Percentiles rank a stretch among this genome's conserved stretches.
Evolutionary conservation across 2,888 invertebrate genomes (phyloP).

Genomic region (Celastrina argiolus): DNA sequence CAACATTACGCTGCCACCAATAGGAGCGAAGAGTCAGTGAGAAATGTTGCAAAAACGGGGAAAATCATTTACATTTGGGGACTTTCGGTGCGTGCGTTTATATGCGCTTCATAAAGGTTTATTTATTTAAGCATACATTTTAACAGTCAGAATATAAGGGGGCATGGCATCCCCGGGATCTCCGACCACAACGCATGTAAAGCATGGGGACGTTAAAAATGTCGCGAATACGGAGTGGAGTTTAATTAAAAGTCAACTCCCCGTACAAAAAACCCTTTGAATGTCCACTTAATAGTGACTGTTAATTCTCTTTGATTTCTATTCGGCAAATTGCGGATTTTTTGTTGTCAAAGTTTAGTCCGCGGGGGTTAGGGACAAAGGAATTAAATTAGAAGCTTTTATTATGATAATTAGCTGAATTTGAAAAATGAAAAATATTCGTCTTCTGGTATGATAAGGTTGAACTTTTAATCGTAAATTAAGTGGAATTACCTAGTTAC

Average conservation of each 20-base stretch:
- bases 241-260: conserved; percentile 73
- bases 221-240: conserved; percentile 62
- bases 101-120: too few species aligned
- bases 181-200: conserved; percentile 38
- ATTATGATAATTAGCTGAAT: not conserved
- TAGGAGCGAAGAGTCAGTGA: too few species aligned
- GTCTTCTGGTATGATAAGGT: not conserved
- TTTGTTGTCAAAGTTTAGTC: conserved; percentile 22
- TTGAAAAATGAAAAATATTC: conserved; percentile 5
- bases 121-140: too few species aligned
- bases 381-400: not conserved
- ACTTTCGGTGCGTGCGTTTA: too few species aligned
- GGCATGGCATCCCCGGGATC: too few species aligned
- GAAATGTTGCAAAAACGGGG: too few species aligned
- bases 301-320: conserved; percentile 26
- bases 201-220: conserved; percentile 59
- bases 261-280: conserved; percentile 63
- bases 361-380: not conserved
- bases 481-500: not conserved
- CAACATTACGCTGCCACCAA: too few species aligned
- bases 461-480: not conserved
- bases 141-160: too few species aligned
- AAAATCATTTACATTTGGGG: too few species aligned
- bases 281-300: conserved; percentile 45
- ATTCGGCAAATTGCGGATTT: conserved; percentile 22